Conservation (phyloP, 53 echinoderm and acorn worm genomes). For the Henricia sp. region DNA sequence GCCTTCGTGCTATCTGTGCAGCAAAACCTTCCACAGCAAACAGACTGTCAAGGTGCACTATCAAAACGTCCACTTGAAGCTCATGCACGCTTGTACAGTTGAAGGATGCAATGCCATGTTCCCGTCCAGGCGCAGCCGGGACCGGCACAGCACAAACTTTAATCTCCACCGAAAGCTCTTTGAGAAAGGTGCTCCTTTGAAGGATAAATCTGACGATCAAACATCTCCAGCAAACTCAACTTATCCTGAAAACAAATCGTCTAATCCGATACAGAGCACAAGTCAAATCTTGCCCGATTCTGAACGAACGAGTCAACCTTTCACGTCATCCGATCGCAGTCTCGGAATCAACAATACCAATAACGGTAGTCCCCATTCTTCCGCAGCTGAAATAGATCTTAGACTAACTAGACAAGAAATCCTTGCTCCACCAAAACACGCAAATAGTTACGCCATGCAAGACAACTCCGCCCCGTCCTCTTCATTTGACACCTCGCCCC, state of each 20-base stretch:
- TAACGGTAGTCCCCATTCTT: constrained; percentile 1
- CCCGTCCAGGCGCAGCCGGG: constrained; percentile 60
- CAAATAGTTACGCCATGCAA: constrained; percentile 37
- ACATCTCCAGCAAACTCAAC: not conserved
- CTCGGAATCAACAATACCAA: not conserved
- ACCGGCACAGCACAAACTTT: constrained; percentile 63
- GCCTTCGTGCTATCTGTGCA: constrained; percentile 57
- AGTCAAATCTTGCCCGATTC: constrained; percentile 31
- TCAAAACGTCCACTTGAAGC: constrained; percentile 66
- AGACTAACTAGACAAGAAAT: constrained; percentile 28
- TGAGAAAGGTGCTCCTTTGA: constrained; percentile 51
- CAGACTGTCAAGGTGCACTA: constrained; percentile 67
- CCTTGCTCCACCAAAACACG: constrained; percentile 8
- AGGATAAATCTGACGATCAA: constrained; percentile 42
- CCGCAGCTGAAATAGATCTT: constrained; percentile 37
- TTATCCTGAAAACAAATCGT: not conserved
- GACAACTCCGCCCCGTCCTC: constrained; percentile 16
- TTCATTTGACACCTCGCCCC: constrained; percentile 1
- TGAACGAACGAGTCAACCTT: constrained; percentile 1
- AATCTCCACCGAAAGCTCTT: constrained; percentile 63
- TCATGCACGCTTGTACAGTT: constrained; percentile 67
- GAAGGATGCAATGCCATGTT: constrained; percentile 66
- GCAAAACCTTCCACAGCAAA: constrained; percentile 64
- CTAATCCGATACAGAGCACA: constrained; percentile 11
- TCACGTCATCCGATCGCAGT: not conserved